These are phyloP conservation scores for Casuarius casuarius DNA, from an alignment of 2,113 vertebrate genomes.

Conservation along the genomic window DNA sequence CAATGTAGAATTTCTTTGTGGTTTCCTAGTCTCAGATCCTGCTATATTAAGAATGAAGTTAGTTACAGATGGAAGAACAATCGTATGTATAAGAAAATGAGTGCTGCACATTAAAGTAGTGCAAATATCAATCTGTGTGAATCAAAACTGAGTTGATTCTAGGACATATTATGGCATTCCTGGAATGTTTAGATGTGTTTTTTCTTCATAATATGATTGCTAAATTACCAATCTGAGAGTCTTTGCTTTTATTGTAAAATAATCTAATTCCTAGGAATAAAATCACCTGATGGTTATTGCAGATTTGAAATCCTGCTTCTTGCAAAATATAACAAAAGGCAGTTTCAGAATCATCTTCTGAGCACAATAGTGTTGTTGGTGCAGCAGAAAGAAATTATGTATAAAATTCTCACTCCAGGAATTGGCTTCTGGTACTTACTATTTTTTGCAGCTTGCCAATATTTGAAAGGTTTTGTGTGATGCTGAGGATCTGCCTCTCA, in stretches of 20 bases:
- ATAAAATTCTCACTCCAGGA: background rate
- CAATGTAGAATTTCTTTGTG: background rate
- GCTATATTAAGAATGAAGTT: background rate
- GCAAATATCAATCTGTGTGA: background rate
- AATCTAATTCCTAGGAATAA: slow-evolving; percentile 28
- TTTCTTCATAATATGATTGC: background rate
- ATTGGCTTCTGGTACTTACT: background rate
- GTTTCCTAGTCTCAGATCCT: slow-evolving; percentile 4
- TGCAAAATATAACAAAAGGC: slow-evolving; percentile 29
- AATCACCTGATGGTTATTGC: background rate
- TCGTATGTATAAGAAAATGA: background rate
- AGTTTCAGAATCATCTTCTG: slow-evolving; percentile 6
- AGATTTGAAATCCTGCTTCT: background rate
- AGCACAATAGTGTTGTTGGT: slow-evolving; percentile 25
- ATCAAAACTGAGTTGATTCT: background rate
- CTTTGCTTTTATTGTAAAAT: background rate
- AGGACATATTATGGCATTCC: background rate
- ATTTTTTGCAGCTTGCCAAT: background rate
- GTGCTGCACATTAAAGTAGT: background rate
- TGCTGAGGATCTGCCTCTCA: background rate
- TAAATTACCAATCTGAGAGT: background rate
- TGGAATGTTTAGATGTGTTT: background rate
- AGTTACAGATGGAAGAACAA: slow-evolving; percentile 5
- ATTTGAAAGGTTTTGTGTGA: background rate
- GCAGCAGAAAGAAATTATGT: background rate